phyloP scores from a whole-genome alignment of 2,888 invertebrate genomes.

The Philereme vetulata region DNA sequence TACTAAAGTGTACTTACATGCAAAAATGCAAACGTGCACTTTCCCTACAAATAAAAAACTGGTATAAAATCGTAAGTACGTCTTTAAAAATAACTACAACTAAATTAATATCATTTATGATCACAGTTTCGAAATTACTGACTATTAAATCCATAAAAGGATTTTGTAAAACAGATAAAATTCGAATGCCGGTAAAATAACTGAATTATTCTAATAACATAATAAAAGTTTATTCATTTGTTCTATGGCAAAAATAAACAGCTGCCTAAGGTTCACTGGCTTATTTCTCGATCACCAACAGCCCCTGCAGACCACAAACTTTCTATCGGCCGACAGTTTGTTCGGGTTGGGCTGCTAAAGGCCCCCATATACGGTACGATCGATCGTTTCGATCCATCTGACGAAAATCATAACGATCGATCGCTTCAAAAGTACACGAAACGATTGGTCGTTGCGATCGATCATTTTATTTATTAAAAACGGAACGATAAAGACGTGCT shows the following conservation, averaged over 20 bases:
- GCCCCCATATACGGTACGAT: too few species aligned
- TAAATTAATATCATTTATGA: constrained; percentile 42
- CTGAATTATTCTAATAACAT: background rate
- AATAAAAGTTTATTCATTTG: constrained; percentile 6
- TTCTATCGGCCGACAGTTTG: too few species aligned
- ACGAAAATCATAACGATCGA: too few species aligned
- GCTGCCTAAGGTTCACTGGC: constrained; percentile 7
- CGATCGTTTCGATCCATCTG: too few species aligned
- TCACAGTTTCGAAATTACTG: constrained; percentile 48
- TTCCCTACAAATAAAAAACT: constrained; percentile 9
- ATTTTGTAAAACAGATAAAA: constrained; percentile 34
- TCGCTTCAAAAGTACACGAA: too few species aligned
- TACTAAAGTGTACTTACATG: background rate
- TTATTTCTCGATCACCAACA: constrained; percentile 18
- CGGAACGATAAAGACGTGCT: too few species aligned
- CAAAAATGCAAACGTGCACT: constrained; percentile 1
- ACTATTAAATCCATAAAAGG: constrained; percentile 28
- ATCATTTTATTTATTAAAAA: too few species aligned
- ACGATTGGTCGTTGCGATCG: too few species aligned
- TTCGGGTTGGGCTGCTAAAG: too few species aligned
- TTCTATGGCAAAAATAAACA: constrained; percentile 22
- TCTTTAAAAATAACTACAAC: constrained; percentile 31
- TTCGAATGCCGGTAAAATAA: constrained; percentile 12
- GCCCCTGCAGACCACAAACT: too few species aligned
- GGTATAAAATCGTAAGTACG: constrained; percentile 35